phyloP scores from a whole-genome alignment of 2,113 vertebrate species.

The Protomyctophum bolini region DNA sequence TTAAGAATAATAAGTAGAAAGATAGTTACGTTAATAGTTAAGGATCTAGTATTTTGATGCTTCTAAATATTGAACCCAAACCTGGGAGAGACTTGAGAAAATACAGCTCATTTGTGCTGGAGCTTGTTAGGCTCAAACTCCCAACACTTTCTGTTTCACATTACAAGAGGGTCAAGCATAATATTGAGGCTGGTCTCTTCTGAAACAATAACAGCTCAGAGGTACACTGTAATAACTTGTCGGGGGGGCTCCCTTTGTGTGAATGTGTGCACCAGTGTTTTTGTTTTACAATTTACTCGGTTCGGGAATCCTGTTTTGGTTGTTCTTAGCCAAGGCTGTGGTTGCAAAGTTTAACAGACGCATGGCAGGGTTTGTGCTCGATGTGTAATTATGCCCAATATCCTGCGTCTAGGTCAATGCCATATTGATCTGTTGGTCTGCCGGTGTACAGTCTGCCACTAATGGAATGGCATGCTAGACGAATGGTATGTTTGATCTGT shows the following conservation, averaged over 20 bases:
- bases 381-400: constrained; percentile 46
- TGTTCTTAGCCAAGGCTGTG: constrained; percentile 30
- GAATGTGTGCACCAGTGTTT: constrained; percentile 1
- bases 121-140: constrained; percentile 23
- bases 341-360: constrained; percentile 28
- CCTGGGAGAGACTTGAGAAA: constrained; percentile 23
- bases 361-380: constrained; percentile 27
- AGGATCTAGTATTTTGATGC: no score
- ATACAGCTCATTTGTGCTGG: constrained; percentile 4
- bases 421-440: constrained; percentile 51
- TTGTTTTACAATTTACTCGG: constrained; percentile 37
- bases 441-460: constrained; percentile 15
- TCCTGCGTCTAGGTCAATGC: constrained; percentile 32
- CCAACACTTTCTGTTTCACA: neutral
- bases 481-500: constrained; percentile 50
- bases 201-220: constrained; percentile 32
- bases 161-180: constrained; percentile 30
- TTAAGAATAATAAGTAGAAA: no score
- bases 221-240: constrained; percentile 51
- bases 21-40: no score
- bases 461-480: constrained; percentile 50
- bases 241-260: constrained; percentile 8
- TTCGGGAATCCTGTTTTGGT: constrained; percentile 11
- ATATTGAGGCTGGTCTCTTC: constrained; percentile 47
- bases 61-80: neutral